Conservation (phyloP, 2,797 vertebrate species). For the Macroramphosus scolopax region DNA sequence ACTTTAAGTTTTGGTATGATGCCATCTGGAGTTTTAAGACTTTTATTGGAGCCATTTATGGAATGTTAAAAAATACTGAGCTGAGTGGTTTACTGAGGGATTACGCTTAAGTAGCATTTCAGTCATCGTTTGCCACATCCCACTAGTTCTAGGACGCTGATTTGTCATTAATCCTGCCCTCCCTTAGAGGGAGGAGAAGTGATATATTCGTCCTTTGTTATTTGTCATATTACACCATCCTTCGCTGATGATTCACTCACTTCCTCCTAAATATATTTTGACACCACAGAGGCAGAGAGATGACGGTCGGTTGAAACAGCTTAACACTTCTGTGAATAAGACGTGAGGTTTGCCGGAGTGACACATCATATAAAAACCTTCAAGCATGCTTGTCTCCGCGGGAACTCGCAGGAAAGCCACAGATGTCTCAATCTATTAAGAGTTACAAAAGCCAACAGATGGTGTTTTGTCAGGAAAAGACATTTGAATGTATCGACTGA, state of each 20-base stretch:
- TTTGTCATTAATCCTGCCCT: conserved; percentile 44
- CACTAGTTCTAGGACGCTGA: conserved; percentile 29
- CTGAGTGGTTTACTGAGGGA: conserved; percentile 9
- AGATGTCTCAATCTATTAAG: conserved; percentile 18
- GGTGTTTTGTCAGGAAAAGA: conserved; percentile 22
- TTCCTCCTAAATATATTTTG: background rate
- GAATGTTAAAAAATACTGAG: too few species aligned
- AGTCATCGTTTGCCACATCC: conserved; percentile 34
- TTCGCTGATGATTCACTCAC: background rate
- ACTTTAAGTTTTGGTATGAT: too few species aligned
- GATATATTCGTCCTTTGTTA: background rate
- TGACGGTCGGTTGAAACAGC: background rate
- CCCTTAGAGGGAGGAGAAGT: conserved; percentile 14
- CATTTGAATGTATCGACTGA: conserved; percentile 1
- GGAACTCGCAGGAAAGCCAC: conserved; percentile 8
- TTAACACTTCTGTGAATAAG: conserved; percentile 1
- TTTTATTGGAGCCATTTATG: too few species aligned
- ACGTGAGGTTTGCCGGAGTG: conserved; percentile 1
- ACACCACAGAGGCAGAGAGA: background rate
- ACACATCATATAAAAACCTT: conserved; percentile 8
- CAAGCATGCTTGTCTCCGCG: conserved; percentile 1
- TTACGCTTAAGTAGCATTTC: conserved; percentile 33
- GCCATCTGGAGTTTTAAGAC: too few species aligned
- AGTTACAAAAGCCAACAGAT: conserved; percentile 21
- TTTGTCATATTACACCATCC: conserved; percentile 3